Evolutionary conservation across 2,888 invertebrate genomes (phyloP), one percentile per base, ranked within the genome.

Genomic region (Chrysotoxum bicinctum): DNA sequence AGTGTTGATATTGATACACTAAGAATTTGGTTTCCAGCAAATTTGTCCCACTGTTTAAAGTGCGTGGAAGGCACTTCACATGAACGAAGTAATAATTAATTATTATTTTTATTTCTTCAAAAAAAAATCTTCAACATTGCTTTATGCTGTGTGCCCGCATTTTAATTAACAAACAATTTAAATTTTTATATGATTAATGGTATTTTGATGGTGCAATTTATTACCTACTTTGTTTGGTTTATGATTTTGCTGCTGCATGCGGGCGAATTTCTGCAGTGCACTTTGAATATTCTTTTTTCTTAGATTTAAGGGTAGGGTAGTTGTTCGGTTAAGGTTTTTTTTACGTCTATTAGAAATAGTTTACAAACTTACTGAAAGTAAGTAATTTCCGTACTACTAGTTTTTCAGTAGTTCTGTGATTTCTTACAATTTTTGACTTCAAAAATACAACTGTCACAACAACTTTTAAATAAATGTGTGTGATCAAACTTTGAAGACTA

Each of bases 91-190:
- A 62, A 52, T 52, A 60, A 54, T 62, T 70, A 60, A 40, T 40
- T 26, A 30, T 54, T 30, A 40, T 64, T 56, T 54, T 72, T 26
- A n/a, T 19, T 45, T 19, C 43, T n/a, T 19, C 7, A 48, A 32
- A 32, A 9, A 23, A 48, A 26, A n/a, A 26, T 43, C 21, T 48
- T 58, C 52, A 82, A 60, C 35, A 37, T 72, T 66, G 30, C 45
- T 73, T 45, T 45, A 58, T 37, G 73, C 60, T 43, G n/a, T 68
- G 73, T 40, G 58, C 66, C 52, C 60, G 60, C 76, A 37, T 70
- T 81, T 78, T 68, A 82, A 82, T 77, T 78, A 82, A 73, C 82
- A 77, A 78, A 43, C 73, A 73, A 78, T 82, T 82, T 82, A 45
- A 68, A 77, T 68, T 72, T 73, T 72, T 1, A 12, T n/a, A 73